Evolutionary conservation across 2,113 vertebrate species (phyloP), one percentile per base, ranked within the genome.

Genomic region (Oryctolagus cuniculus): DNA sequence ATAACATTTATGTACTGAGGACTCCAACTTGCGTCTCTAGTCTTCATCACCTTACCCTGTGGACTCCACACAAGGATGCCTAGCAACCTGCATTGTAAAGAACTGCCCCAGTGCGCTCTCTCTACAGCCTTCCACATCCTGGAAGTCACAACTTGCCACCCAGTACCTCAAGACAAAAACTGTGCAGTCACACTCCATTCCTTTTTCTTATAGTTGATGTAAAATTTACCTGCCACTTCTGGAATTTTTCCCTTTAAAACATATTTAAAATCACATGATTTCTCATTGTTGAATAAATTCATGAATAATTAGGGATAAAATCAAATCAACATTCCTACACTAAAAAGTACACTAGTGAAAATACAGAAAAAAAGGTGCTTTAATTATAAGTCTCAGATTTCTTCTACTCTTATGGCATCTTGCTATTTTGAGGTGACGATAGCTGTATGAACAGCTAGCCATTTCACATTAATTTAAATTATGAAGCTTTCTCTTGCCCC

Each of bases 201-300:
- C 21, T 74, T 87, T 81, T n/a, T 69, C 21, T 64, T 67, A 74
- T 2, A 67, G 2, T 19, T 29, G 64, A 19, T 15, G 19, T 82
- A 69, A 72, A 87, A 79, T 80, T 70, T 78, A 66, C 38, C 10
- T 13, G 4, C 5, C 31, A 38, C 87, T 70, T 90, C 1, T 12
- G 4, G 66, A 81, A 87, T 4, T 38, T 83, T 31, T 70, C 2
- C 16, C n/a, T 64, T 87, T 1, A 38, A 83, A 89, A 84, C 51
- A 21, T 58, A 19, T 58, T 19, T 58, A 58, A 16, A 17, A 25
- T 25, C 27, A 49, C 15, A 75, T 38, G 10, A 67, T 11, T 85
- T 90, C 6, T 70, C 8, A 75, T 89, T 91, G 34, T 29, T 73
- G 5, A 90, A 55, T 84, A 80, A 21, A 82, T 61, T 85, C 93